Evolutionary conservation across 2,888 invertebrate genomes (phyloP).

Genomic region (Mythimna impura): DNA sequence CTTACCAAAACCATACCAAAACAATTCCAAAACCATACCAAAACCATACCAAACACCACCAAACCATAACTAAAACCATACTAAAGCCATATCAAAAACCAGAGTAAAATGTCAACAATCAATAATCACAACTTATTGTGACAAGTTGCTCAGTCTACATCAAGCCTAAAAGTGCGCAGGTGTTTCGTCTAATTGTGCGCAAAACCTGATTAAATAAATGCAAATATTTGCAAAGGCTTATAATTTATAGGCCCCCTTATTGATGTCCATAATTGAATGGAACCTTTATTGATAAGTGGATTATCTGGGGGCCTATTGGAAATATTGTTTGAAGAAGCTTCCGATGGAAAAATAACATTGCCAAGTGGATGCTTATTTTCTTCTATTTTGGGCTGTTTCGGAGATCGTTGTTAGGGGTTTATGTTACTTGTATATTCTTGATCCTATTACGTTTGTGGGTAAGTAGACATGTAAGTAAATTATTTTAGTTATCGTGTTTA

Average conservation of each 20-base stretch:
- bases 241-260: slow-evolving; percentile 60
- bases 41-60: too few relatives aligned
- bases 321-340: slow-evolving; percentile 48
- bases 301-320: slow-evolving; percentile 52
- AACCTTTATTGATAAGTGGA: slow-evolving; percentile 58
- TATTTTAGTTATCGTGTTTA: neutral
- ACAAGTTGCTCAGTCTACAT: neutral
- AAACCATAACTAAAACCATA: too few relatives aligned
- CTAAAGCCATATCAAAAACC: too few relatives aligned
- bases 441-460: slow-evolving; percentile 3
- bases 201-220: slow-evolving; percentile 58
- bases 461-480: neutral
- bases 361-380: slow-evolving; percentile 33
- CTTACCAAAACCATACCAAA: too few relatives aligned
- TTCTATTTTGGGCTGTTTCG: slow-evolving; percentile 43
- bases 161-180: slow-evolving; percentile 47
- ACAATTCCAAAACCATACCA: too few relatives aligned
- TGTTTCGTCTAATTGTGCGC: slow-evolving; percentile 57
- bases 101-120: neutral
- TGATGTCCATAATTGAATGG: slow-evolving; percentile 60
- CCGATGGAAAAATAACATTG: slow-evolving; percentile 51
- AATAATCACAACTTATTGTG: neutral
- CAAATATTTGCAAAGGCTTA: slow-evolving; percentile 61
- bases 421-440: slow-evolving; percentile 14
- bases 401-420: slow-evolving; percentile 13